Evolutionary conservation across 2,113 vertebrate genomes (phyloP), one percentile per base, ranked within the genome.

Genomic region (Chrysemys picta): DNA sequence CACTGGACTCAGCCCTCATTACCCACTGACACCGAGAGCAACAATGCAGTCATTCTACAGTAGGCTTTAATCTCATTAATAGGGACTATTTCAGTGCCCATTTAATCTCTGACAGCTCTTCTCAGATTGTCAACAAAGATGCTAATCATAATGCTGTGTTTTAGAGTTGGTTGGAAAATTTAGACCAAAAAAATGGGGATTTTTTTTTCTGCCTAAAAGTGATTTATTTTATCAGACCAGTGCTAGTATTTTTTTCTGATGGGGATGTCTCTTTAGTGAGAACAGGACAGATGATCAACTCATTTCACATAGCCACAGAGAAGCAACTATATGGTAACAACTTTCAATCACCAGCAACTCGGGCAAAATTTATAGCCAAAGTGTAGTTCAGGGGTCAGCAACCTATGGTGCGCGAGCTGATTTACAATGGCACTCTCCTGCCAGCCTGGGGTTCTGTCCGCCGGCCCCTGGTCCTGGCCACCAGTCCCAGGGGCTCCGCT

Each of bases 81-180:
- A 54, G 42, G 84, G 52, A 93, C 27, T 53, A 49, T 81, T 93
- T 85, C 59, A 90, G 52, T 0, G 16, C 3, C 91, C 3, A 3
- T 83, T 93, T 90, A 69, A 29, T 53, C 65, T 84, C 57, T 87
- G 92, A 1, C 93, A 22, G 90, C 95, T 94, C 88, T 78, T 25
- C 81, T 62, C 38, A 45, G 69, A 8, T 57, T 87, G 86, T 31
- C 88, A 82, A 53, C 65, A n/a, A 85, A 47, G 65, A 10, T 57
- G 50, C 38, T 47, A 78, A 47, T 47, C 22, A 47, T 47, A 25
- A 47, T 47, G 75, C 75, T 78, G 38, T 42, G 9, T 45, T 25
- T 45, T 42, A 11, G 24, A 47, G 75, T 10, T 29, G 75, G 24
- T 47, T 78, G 75, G n/a, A 72, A 72, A 72, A 72, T 21, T 72